phyloP scores from a whole-genome alignment of 1,140 invertebrate species.

The Zaprionus gabonicus region DNA sequence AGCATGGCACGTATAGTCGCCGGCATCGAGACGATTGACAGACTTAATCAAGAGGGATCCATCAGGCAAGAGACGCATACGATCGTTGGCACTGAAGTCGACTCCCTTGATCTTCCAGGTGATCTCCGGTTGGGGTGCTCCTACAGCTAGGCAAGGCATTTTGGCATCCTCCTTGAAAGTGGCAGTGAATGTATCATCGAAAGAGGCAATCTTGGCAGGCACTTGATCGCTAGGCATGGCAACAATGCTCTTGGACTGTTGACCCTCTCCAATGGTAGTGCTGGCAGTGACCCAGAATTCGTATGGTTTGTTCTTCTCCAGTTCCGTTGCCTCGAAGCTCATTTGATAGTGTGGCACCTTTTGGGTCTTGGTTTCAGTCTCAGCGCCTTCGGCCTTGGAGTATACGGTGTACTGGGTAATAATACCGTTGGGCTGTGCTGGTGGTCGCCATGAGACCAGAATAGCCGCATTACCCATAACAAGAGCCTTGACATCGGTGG shows the following conservation, averaged over 20 bases:
- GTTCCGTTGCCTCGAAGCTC: slow-evolving; percentile 93
- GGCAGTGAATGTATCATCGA: slow-evolving; percentile 94
- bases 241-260: slow-evolving; percentile 93
- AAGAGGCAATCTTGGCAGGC: slow-evolving; percentile 96
- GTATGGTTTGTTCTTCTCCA: slow-evolving; percentile 92
- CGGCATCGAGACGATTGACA: slow-evolving; percentile 94
- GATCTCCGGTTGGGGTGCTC: slow-evolving; percentile 94
- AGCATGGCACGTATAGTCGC: slow-evolving; percentile 95
- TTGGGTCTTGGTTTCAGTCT: slow-evolving; percentile 88
- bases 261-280: slow-evolving; percentile 96
- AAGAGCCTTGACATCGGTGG: slow-evolving; percentile 95
- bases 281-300: slow-evolving; percentile 98
- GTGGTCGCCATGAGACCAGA: slow-evolving; percentile 96
- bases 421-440: slow-evolving; percentile 95
- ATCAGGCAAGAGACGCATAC: slow-evolving; percentile 93
- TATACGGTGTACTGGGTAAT: slow-evolving; percentile 97
- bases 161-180: slow-evolving; percentile 96
- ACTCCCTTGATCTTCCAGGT: slow-evolving; percentile 91
- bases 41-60: slow-evolving; percentile 95
- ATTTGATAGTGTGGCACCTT: slow-evolving; percentile 87
- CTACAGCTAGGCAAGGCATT: slow-evolving; percentile 95
- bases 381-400: slow-evolving; percentile 90
- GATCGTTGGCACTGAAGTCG: slow-evolving; percentile 86
- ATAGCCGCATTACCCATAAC: slow-evolving; percentile 96
- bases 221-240: slow-evolving; percentile 94